Conservation (phyloP, 1,140 invertebrate species). For the Helicoverpa armigera region DNA sequence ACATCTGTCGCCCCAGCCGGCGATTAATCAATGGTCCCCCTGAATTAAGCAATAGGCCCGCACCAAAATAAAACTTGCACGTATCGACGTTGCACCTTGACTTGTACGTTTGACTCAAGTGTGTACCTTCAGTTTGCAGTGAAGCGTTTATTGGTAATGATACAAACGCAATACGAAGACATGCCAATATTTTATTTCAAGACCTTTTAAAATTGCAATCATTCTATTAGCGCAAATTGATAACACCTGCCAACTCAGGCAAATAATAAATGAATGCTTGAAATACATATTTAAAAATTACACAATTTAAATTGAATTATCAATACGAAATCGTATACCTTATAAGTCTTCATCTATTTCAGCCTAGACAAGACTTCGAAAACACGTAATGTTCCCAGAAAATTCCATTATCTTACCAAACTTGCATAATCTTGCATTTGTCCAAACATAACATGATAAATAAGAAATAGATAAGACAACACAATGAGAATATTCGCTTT, state of each 20-base stretch:
- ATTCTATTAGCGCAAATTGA: background rate
- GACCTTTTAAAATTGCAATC: slow-evolving; percentile 22
- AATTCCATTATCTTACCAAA: slow-evolving; percentile 11
- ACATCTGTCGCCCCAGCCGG: slow-evolving; percentile 81
- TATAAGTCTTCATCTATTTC: no score
- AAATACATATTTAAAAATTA: background rate
- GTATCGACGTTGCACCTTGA: slow-evolving; percentile 35
- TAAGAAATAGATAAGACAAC: slow-evolving; percentile 42
- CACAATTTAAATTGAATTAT: no score
- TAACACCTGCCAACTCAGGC: background rate
- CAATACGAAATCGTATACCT: no score
- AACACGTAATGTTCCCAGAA: background rate
- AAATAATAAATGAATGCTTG: background rate
- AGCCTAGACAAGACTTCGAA: no score
- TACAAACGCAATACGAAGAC: background rate
- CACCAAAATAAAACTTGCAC: slow-evolving; percentile 58
- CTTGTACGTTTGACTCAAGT: slow-evolving; percentile 15
- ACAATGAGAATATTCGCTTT: slow-evolving; percentile 57
- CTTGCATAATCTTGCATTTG: slow-evolving; percentile 46
- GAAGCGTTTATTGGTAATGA: slow-evolving; percentile 15
- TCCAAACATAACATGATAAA: slow-evolving; percentile 41
- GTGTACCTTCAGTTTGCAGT: background rate
- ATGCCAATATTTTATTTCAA: background rate
- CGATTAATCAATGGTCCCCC: slow-evolving; percentile 76
- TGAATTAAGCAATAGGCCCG: slow-evolving; percentile 59